Percentiles rank a stretch among this genome's conserved stretches.
Evolutionary conservation across 2,888 invertebrate species (phyloP).

Genomic region (Notodonta ziczac): DNA sequence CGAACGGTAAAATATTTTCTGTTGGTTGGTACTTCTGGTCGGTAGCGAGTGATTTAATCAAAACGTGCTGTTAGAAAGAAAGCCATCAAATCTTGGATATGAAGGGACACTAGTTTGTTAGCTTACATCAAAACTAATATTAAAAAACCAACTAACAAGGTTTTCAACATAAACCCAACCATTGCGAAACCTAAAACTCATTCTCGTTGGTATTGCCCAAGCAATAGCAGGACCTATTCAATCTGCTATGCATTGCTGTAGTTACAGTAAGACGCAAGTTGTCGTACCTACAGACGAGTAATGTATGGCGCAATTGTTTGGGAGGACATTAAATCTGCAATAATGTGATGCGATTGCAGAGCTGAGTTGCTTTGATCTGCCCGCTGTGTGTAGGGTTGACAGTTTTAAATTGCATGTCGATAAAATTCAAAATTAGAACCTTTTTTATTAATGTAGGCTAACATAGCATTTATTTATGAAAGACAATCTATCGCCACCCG

Average conservation of each 20-base stretch:
- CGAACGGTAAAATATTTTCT: too few relatives aligned
- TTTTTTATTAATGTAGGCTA: too few relatives aligned
- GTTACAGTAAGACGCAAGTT: conserved; percentile 8
- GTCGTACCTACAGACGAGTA: conserved; percentile 26
- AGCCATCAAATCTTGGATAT: too few relatives aligned
- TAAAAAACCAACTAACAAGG: not conserved
- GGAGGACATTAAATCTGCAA: conserved; percentile 55
- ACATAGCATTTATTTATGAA: too few relatives aligned
- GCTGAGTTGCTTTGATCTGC: conserved; percentile 39
- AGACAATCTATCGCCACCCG: too few relatives aligned
- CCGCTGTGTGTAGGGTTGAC: conserved; percentile 42
- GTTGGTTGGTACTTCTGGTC: too few relatives aligned
- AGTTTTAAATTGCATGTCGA: not conserved
- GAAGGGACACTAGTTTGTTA: too few relatives aligned
- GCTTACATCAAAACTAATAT: too few relatives aligned
- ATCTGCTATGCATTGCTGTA: not conserved
- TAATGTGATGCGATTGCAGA: conserved; percentile 52
- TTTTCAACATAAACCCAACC: not conserved
- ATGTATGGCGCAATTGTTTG: conserved; percentile 44
- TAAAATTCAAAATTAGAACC: not conserved
- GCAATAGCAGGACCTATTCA: conserved; percentile 1
- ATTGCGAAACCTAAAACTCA: not conserved
- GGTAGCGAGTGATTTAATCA: too few relatives aligned
- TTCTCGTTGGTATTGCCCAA: not conserved
- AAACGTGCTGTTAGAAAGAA: too few relatives aligned